Conservation (phyloP, 2,113 vertebrate genomes). For the Poeciliopsis prolifica region DNA sequence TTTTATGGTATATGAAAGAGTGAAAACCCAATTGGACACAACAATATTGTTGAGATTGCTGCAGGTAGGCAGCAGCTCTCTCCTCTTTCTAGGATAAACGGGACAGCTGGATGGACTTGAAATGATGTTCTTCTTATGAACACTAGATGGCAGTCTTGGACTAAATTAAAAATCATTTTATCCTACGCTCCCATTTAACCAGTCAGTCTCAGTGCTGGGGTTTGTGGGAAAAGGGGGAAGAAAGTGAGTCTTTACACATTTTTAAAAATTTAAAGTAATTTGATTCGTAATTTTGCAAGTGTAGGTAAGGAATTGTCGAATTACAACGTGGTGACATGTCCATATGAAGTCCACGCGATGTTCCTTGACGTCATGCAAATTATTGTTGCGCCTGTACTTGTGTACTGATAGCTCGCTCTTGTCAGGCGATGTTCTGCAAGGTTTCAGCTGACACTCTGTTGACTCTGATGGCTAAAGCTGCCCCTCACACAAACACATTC, state of each 20-base stretch:
- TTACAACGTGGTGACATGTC: neutral
- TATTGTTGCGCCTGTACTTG: constrained; percentile 10
- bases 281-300: neutral
- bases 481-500: constrained; percentile 13
- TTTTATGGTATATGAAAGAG: neutral
- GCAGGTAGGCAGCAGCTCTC: too few species aligned
- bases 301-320: neutral
- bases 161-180: constrained; percentile 1
- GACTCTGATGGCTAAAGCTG: constrained; percentile 41
- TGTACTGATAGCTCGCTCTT: constrained; percentile 1
- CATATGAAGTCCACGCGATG: neutral
- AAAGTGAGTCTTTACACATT: neutral
- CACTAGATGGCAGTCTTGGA: constrained; percentile 68
- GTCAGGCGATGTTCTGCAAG: constrained; percentile 34
- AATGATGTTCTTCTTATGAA: neutral
- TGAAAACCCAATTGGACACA: neutral
- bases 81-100: too few species aligned
- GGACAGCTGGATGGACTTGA: neutral
- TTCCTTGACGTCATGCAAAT: too few species aligned
- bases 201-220: too few species aligned
- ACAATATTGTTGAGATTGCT: too few species aligned
- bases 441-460: constrained; percentile 50
- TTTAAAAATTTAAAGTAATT: neutral
- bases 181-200: neutral
- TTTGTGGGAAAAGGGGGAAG: too few species aligned